Evolutionary conservation across 2,888 invertebrate species (phyloP), one percentile per base, ranked within the genome.

Genomic region (Agelastica alni): DNA sequence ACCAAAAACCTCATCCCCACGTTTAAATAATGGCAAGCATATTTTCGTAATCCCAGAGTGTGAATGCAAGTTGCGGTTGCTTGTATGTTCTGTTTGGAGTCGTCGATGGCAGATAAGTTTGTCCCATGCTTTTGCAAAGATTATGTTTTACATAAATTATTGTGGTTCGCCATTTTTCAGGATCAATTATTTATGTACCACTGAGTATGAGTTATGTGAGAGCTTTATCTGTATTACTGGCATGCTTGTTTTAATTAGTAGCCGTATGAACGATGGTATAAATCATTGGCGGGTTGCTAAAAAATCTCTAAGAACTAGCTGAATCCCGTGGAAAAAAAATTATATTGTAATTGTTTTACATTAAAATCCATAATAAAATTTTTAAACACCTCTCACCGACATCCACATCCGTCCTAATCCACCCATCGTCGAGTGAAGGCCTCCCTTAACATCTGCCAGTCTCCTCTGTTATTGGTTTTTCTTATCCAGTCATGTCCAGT

Each of bases 131-230:
- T n/a, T 41, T 45, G 37, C 44, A 28, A 43, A 58, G 57, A 53
- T 58, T 53, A 58, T 51, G 42, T 51, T 53, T 58, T 51, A 51
- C 57, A 53, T 58, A 54, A 58, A 58, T 58, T 53, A 58, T 43
- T 43, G 44, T 45, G 37, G 46, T 47, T 31, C 14, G 28, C 45
- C 53, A 53, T 56, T 56, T 56, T 56, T 56, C 56, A 53, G 53
- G 56, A 56, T 56, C 53, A 56, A 52, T 56, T 49, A 49, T 56
- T 56, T 56, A 56, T 56, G 48, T 49, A 16, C 34, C 34, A 43
- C 53, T 36, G 45, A 39, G 53, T 56, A 56, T 51, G 52, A 47
- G 32, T 47, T 51, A 47, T 51, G 56, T 52, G 43, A 47, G 32
- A 48, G 41, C 48, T 32, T 53, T 43, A 49, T 52, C 52, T 53